Evolutionary conservation across 92 coral and sea anemone species (phyloP), one percentile per base, ranked within the genome.

Genomic region (Anthopleura xanthogrammica): DNA sequence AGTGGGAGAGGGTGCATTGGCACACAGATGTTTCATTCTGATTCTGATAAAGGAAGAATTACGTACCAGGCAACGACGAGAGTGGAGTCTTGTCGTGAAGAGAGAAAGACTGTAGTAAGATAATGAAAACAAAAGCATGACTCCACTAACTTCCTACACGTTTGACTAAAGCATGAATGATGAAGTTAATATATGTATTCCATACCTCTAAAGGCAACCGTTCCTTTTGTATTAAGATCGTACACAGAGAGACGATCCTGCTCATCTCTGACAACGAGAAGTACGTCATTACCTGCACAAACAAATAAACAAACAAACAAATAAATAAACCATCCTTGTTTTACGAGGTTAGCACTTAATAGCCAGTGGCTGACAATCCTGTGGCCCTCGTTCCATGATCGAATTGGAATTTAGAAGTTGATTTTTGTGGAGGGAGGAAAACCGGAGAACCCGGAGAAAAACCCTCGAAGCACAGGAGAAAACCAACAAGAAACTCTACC

Each of bases 261-360:
- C 75, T 82, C 91, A 90, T 83, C 82, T 92, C 96, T 42, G 85
- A 68, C 75, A 88, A 46, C 41, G 88, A 79, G 68, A 91, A 83
- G 73, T 88, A 90, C 12, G 90, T 77, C 83, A 92, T 89, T 41
- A 88, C 88, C 96, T 92, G 76, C 52, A 85, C n/a, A 39, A 71
- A 46, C 50, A 46, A 46, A 46, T 2, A 46, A 46, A 46, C 5
- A 46, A 46, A 46, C 5, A 46, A 46, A 85, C 16, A 22, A 75
- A 60, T 23, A 52, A 70, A 41, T 11, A 20, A 62, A 62, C 4
- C 24, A 20, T 13, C 62, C 62, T 13, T 57, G 62, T 57, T 46
- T 3, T 46, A 46, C 62, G 24, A n/a, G 23, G 40, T 20, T 64
- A 19, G 40, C 24, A 64, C 4, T 5, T 16, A 17, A 64, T 22